Evolutionary conservation across 1,140 invertebrate genomes (phyloP).

Genomic region (Drosophila oshimai): DNA sequence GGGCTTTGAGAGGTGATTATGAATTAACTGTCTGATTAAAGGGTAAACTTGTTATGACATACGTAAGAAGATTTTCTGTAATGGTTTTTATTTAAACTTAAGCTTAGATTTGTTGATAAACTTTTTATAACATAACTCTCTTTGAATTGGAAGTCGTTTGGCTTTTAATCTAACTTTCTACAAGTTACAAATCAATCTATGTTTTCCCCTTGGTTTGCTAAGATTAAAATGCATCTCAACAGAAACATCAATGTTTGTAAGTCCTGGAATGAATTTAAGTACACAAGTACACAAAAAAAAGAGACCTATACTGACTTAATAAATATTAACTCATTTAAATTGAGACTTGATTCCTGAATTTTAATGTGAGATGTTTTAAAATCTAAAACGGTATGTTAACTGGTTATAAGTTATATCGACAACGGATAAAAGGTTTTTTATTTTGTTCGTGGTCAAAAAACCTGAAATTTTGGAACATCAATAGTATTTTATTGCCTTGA

Average conservation of each 20-base stretch:
- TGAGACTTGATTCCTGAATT: too few relatives aligned
- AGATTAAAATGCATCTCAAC: background rate
- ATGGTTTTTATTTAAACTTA: background rate
- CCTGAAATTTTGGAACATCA: too few relatives aligned
- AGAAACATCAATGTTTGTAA: background rate
- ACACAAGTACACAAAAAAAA: too few relatives aligned
- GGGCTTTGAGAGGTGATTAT: constrained; percentile 2
- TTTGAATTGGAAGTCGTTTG: background rate
- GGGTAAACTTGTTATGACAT: background rate
- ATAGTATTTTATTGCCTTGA: too few relatives aligned
- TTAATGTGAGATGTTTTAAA: too few relatives aligned
- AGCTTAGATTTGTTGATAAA: background rate
- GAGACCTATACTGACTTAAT: too few relatives aligned
- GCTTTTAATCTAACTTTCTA: background rate
- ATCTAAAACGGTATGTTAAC: too few relatives aligned
- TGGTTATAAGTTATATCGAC: too few relatives aligned
- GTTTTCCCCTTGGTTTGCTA: background rate
- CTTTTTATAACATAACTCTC: background rate
- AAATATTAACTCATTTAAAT: too few relatives aligned
- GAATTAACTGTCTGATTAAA: constrained; percentile 6
- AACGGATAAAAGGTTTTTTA: too few relatives aligned
- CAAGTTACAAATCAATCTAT: background rate
- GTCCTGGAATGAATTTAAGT: constrained; percentile 2
- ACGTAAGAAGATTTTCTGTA: constrained; percentile 3
- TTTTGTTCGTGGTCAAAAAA: too few relatives aligned